Percentiles rank a stretch among this genome's conserved stretches.
Conservation (phyloP, 2,797 vertebrate genomes). For the Sebastes hopkinsi region DNA sequence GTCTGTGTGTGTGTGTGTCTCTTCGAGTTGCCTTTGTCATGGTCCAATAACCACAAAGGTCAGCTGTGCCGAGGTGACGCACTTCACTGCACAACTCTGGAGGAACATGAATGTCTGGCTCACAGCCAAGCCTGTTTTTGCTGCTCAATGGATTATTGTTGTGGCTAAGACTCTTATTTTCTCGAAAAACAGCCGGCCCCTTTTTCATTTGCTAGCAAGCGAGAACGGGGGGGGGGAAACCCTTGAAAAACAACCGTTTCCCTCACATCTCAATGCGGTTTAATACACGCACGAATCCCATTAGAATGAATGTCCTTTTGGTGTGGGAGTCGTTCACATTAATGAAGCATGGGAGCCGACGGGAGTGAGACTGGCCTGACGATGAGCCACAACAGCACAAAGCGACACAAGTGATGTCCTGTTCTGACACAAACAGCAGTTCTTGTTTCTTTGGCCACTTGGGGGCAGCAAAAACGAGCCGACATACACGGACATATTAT, state of each 20-base stretch:
- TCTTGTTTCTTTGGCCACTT: neutral
- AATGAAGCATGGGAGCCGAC: neutral
- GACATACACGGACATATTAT: neutral
- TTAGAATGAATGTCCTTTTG: neutral
- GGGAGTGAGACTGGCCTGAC: neutral
- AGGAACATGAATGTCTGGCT: conserved; percentile 74
- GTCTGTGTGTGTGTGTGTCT: conserved; percentile 5
- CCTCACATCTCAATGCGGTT: neutral
- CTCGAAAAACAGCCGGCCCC: conserved; percentile 34
- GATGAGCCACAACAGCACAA: neutral
- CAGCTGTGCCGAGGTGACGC: conserved; percentile 67
- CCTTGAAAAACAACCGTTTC: neutral
- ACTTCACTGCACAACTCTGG: conserved; percentile 55
- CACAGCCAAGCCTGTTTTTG: conserved; percentile 53
- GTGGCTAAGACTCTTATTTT: conserved; percentile 55
- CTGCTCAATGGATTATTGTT: conserved; percentile 80
- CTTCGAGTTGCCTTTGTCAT: conserved; percentile 40
- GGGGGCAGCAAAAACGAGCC: neutral
- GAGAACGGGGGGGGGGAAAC: neutral
- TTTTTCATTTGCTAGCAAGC: conserved; percentile 33
- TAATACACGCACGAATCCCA: conserved; percentile 21
- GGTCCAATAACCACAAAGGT: conserved; percentile 67
- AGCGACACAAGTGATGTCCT: neutral
- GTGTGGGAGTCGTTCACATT: conserved; percentile 21
- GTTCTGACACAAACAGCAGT: neutral